Conservation (phyloP, 2,888 invertebrate genomes). For the Zhuqinia jingwanae region DNA sequence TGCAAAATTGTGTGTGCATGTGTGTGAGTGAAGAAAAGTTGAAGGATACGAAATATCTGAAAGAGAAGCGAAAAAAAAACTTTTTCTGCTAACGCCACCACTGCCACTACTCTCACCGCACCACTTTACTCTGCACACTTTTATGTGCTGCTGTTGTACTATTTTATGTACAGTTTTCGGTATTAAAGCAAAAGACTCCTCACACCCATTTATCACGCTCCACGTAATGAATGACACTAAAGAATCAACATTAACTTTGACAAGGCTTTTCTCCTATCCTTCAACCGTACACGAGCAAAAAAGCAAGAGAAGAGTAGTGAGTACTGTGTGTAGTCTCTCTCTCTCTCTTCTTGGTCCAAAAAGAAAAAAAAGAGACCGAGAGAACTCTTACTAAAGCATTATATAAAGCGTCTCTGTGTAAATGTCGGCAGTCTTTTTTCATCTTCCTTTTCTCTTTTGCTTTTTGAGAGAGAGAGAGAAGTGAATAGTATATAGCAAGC, state of each 20-base stretch:
- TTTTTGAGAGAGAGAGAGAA: constrained; percentile 19
- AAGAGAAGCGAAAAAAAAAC: neutral
- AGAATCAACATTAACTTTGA: constrained; percentile 77
- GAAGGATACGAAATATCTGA: constrained; percentile 40
- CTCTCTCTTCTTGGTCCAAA: constrained; percentile 36
- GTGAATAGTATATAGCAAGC: no score
- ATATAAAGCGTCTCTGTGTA: neutral
- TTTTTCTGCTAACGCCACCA: neutral
- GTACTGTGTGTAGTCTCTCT: no score
- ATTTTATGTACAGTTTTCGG: constrained; percentile 36
- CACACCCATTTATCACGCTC: constrained; percentile 78
- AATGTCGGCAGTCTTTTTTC: constrained; percentile 47
- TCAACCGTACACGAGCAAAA: no score
- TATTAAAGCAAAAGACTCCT: constrained; percentile 68
- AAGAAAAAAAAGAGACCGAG: constrained; percentile 15
- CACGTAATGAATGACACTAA: constrained; percentile 78
- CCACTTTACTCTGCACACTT: neutral
- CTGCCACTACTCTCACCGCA: neutral
- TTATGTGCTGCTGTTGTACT: constrained; percentile 1
- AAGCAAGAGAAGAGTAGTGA: constrained; percentile 30
- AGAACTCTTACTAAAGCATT: constrained; percentile 9
- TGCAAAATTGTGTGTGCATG: neutral
- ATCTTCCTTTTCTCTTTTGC: constrained; percentile 40
- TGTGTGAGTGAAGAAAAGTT: constrained; percentile 22
- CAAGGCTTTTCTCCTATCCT: constrained; percentile 63